Conservation (phyloP, 2,113 vertebrate species). For the Callorhinus ursinus region DNA sequence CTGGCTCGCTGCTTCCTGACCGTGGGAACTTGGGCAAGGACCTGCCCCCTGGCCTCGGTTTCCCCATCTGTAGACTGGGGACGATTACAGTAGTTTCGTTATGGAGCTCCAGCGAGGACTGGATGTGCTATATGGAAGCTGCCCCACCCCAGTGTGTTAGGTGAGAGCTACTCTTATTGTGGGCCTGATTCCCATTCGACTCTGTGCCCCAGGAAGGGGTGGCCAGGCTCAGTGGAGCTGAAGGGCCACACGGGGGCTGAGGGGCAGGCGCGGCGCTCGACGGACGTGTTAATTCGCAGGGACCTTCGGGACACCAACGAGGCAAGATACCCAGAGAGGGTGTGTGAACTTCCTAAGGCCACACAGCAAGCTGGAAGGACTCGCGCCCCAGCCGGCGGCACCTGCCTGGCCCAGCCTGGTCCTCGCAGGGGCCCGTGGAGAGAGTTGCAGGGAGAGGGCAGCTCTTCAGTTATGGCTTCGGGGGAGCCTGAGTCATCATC, state of each 20-base stretch:
- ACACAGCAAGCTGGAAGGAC: not conserved
- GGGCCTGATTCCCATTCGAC: not conserved
- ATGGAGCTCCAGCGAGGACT: accelerated
- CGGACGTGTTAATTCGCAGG: not conserved
- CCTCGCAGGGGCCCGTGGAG: accelerated
- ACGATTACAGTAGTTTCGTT: not conserved
- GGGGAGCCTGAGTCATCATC: not conserved
- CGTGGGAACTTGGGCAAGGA: not conserved
- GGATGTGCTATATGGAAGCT: accelerated
- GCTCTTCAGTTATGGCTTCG: not conserved
- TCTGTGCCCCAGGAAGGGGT: accelerated
- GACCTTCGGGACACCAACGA: not conserved
- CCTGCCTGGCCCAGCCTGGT: not conserved
- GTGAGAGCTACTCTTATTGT: accelerated
- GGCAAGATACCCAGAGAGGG: not conserved
- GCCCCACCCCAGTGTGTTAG: accelerated
- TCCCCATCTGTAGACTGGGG: not conserved
- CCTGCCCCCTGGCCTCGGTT: not conserved
- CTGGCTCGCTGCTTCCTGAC: not conserved
- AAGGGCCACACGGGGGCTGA: accelerated
- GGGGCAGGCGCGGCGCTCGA: accelerated
- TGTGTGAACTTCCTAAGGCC: not conserved
- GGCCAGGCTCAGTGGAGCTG: not conserved
- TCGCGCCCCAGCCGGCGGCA: not conserved
- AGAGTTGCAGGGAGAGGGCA: accelerated